Evolutionary conservation across 1,140 invertebrate species (phyloP).

Genomic region (Druon quercuslanigerum): DNA sequence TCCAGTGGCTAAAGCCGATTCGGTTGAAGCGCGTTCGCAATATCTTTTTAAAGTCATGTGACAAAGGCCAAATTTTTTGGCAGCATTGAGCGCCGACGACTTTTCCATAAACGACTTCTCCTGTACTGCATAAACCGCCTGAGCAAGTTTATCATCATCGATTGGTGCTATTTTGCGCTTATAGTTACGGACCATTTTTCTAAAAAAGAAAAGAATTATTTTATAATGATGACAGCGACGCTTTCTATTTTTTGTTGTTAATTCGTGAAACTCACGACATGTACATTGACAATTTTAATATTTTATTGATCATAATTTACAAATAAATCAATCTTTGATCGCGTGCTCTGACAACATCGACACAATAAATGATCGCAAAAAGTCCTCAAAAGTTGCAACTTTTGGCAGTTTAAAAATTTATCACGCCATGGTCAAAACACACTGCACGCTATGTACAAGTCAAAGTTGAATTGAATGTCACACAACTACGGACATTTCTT

Average conservation of each 20-base stretch:
- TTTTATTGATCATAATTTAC: neutral
- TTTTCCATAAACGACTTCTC: too few species aligned
- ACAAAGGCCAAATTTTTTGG: neutral
- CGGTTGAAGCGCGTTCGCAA: too few species aligned
- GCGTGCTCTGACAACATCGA: neutral
- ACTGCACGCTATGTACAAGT: too few species aligned
- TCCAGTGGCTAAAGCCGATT: too few species aligned
- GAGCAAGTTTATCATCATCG: neutral
- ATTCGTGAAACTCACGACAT: neutral
- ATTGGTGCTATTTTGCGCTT: neutral
- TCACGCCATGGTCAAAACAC: too few species aligned
- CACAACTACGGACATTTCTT: too few species aligned
- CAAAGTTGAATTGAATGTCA: too few species aligned
- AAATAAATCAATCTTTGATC: too few species aligned
- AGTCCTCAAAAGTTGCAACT: too few species aligned
- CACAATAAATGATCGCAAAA: neutral
- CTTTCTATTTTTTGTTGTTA: neutral
- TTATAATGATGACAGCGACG: neutral
- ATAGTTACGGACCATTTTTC: neutral
- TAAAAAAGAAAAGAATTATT: neutral
- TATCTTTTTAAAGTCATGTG: too few species aligned
- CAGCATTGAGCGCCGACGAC: neutral
- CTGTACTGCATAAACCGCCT: neutral
- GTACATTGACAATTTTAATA: neutral
- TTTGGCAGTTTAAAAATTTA: too few species aligned